Conservation (phyloP, 2,113 vertebrate species). For the Centropristis striata region DNA sequence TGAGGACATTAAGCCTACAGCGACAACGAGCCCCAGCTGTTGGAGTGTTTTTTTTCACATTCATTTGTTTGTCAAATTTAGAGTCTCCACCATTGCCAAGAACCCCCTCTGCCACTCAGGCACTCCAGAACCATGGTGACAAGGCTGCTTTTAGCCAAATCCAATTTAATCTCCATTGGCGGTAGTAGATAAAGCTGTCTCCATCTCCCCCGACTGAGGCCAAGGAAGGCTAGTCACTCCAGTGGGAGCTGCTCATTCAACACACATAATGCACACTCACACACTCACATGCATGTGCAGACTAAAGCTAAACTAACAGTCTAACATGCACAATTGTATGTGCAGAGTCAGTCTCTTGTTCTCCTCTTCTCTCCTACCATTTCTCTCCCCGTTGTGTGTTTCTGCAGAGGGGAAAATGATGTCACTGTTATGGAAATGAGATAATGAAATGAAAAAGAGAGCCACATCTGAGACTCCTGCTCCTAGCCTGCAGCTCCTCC, state of each 20-base stretch:
- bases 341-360: neutral
- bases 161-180: constrained; percentile 77
- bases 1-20: constrained; percentile 72
- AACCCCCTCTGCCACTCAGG: constrained; percentile 65
- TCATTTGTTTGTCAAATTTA: constrained; percentile 80
- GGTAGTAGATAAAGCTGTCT: constrained; percentile 72
- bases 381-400: neutral
- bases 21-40: constrained; percentile 72
- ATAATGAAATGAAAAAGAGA: constrained; percentile 44
- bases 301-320: constrained; percentile 7
- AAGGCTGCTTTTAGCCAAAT: constrained; percentile 77
- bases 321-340: constrained; percentile 21
- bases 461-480: constrained; percentile 49
- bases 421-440: constrained; percentile 60
- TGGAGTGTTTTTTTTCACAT: constrained; percentile 47
- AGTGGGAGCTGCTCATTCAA: constrained; percentile 52
- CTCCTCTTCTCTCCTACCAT: neutral
- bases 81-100: constrained; percentile 59
- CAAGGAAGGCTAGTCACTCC: constrained; percentile 50
- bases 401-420: constrained; percentile 54
- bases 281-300: neutral
- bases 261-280: constrained; percentile 34
- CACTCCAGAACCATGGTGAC: constrained; percentile 68
- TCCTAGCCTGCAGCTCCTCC: constrained; percentile 35
- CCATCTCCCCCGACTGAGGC: constrained; percentile 49